Evolutionary conservation across 2,888 invertebrate species (phyloP).

Genomic region (Lathronympha strigana): DNA sequence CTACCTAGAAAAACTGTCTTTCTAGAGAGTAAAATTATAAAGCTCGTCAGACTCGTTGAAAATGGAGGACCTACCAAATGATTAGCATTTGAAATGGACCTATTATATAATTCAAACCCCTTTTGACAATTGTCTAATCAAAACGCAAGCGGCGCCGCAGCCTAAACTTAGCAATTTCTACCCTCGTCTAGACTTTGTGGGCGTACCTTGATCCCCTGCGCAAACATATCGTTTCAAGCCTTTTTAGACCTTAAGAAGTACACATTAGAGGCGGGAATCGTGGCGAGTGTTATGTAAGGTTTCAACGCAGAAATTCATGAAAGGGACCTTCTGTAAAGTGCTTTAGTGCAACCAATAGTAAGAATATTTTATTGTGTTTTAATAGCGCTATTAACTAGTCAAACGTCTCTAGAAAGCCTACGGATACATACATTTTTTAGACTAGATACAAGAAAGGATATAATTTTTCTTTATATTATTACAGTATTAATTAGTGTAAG

Average conservation of each 20-base stretch:
- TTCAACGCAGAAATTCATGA: conserved; percentile 9
- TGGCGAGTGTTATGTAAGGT: not conserved
- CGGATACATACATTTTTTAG: too few relatives aligned
- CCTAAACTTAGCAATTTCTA: conserved; percentile 13
- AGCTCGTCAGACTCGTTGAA: not conserved
- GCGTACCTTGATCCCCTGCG: conserved; percentile 22
- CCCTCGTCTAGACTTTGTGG: conserved; percentile 31
- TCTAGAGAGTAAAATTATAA: too few relatives aligned
- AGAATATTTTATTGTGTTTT: not conserved
- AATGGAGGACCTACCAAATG: not conserved
- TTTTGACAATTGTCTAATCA: conserved; percentile 16
- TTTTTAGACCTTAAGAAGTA: not conserved
- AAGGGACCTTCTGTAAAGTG: conserved; percentile 12
- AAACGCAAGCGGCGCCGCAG: conserved; percentile 12
- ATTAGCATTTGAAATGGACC: not conserved
- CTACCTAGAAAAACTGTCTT: too few relatives aligned
- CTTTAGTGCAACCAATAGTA: not conserved
- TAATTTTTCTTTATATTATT: too few relatives aligned
- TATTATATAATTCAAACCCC: not conserved
- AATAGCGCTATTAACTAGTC: not conserved
- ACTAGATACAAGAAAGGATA: too few relatives aligned
- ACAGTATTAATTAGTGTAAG: too few relatives aligned
- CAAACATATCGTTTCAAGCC: conserved; percentile 5
- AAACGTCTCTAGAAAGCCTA: not conserved
- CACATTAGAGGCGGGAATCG: not conserved